These are phyloP conservation scores for Parazoanthus atlanticus DNA, from an alignment of 92 coral and sea anemone genomes.

Conservation along the genomic window DNA sequence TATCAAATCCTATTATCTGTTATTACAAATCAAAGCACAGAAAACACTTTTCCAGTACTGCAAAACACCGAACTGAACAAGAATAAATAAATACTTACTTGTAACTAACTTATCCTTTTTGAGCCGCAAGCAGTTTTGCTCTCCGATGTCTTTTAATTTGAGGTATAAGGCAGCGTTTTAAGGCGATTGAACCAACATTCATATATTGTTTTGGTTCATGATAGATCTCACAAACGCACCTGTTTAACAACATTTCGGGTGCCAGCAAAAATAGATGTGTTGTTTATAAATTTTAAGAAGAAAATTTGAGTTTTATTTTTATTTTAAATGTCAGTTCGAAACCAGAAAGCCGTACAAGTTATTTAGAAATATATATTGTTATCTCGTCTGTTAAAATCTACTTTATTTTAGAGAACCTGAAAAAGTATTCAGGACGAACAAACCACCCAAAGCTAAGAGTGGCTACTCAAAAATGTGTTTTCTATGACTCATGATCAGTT, in stretches of 20 bases:
- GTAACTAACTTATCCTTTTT: not conserved
- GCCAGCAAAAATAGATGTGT: not conserved
- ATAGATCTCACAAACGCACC: conserved; percentile 14
- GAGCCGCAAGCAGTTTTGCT: not conserved
- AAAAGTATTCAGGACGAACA: too few relatives aligned
- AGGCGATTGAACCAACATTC: not conserved
- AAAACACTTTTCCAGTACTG: not conserved
- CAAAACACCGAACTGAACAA: not conserved
- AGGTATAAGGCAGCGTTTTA: not conserved
- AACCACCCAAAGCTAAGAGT: too few relatives aligned
- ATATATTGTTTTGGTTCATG: conserved; percentile 12
- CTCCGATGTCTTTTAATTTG: not conserved
- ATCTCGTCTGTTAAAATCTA: not conserved
- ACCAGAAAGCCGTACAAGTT: not conserved
- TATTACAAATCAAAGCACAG: too few relatives aligned
- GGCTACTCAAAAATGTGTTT: too few relatives aligned
- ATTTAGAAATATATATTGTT: too few relatives aligned
- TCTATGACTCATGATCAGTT: not conserved
- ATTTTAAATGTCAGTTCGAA: not conserved
- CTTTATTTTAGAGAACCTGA: too few relatives aligned
- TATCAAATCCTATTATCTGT: too few relatives aligned
- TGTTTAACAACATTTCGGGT: conserved; percentile 12
- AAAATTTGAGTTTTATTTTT: too few relatives aligned
- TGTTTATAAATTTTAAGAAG: not conserved
- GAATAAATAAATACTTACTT: not conserved